These are phyloP conservation scores for Coleophora deauratella DNA, from an alignment of 2,888 invertebrate species.

Conservation along the genomic window DNA sequence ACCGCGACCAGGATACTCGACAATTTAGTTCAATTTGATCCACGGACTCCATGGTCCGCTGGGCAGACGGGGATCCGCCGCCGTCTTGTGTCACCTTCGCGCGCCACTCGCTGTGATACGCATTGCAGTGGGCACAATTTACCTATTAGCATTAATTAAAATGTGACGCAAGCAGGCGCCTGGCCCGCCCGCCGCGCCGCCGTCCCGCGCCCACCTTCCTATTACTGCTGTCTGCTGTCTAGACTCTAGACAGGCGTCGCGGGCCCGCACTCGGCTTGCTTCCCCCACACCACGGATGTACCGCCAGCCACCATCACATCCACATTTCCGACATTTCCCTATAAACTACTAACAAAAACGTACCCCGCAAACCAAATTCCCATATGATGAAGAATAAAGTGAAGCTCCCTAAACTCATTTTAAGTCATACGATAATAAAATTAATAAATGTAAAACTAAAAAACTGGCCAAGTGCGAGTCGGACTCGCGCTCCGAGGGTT, in stretches of 20 bases:
- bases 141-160: constrained; percentile 43
- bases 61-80: constrained; percentile 13
- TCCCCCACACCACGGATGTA: constrained; percentile 24
- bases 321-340: too few species aligned
- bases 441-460: too few species aligned
- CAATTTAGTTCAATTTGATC: constrained; percentile 26
- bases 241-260: constrained; percentile 49
- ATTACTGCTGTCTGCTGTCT: constrained; percentile 51
- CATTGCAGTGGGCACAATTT: constrained; percentile 19
- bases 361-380: too few species aligned
- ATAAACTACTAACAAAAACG: too few species aligned
- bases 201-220: constrained; percentile 65
- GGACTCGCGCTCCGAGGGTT: too few species aligned
- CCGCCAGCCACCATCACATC: constrained; percentile 13
- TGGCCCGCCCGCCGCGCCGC: constrained; percentile 24
- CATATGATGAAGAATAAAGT: constrained; percentile 1
- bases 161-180: constrained; percentile 39
- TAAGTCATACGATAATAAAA: too few species aligned
- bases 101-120: constrained; percentile 3
- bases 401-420: too few species aligned
- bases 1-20: constrained; percentile 21
- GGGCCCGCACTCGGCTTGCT: constrained; percentile 43
- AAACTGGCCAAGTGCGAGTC: too few species aligned
- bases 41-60: too few species aligned
- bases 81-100: constrained; percentile 17